Evolutionary conservation across 2,113 vertebrate species (phyloP).

Genomic region (Vicugna pacos): DNA sequence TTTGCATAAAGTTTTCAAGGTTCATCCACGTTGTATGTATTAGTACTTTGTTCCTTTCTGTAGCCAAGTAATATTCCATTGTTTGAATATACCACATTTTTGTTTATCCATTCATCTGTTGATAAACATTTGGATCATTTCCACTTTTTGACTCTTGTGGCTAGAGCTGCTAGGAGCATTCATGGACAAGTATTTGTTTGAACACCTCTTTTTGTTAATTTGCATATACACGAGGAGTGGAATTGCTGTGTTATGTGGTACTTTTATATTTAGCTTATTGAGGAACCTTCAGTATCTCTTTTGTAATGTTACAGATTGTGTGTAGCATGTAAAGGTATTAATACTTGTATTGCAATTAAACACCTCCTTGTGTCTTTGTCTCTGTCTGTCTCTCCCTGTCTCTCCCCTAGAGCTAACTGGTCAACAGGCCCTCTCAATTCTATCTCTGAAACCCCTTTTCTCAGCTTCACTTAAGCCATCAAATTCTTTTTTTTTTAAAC

Average conservation of each 20-base stretch:
- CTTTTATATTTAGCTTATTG: constrained; percentile 37
- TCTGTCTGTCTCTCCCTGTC: not conserved
- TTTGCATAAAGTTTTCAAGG: not conserved
- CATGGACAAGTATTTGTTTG: not conserved
- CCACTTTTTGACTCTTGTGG: not conserved
- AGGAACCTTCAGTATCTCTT: not conserved
- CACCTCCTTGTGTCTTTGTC: no score
- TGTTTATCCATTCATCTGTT: not conserved
- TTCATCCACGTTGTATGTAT: not conserved
- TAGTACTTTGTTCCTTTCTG: constrained; percentile 35
- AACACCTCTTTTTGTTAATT: constrained; percentile 28
- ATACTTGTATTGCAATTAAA: not conserved
- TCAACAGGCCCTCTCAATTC: not conserved
- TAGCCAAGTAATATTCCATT: not conserved
- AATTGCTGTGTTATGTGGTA: not conserved
- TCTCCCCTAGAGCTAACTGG: not conserved
- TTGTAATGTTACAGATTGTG: not conserved
- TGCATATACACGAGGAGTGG: not conserved
- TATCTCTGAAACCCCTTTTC: not conserved
- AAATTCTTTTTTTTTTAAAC: not conserved
- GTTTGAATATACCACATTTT: not conserved
- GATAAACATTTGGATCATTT: not conserved
- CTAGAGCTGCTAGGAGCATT: not conserved
- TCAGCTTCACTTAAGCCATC: not conserved
- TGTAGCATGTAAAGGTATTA: not conserved